Evolutionary conservation across 2,888 invertebrate species (phyloP).

Genomic region (Flexamia atlantica): DNA sequence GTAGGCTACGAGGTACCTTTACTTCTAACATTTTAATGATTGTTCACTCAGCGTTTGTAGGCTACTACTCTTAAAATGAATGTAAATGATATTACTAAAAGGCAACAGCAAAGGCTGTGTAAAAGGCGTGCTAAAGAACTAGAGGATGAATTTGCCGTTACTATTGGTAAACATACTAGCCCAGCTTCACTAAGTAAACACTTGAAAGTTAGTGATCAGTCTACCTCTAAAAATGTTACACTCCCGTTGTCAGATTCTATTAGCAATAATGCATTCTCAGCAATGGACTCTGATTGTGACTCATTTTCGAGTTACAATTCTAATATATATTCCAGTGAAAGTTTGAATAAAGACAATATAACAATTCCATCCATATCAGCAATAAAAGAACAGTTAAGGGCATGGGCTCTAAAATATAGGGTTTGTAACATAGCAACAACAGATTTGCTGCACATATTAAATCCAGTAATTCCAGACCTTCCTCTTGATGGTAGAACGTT

Average conservation of each 20-base stretch:
- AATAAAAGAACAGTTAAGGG: conserved; percentile 22
- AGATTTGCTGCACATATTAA: conserved; percentile 31
- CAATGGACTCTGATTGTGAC: too few species aligned
- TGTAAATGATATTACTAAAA: neutral
- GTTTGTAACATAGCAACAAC: conserved; percentile 33
- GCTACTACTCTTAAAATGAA: too few species aligned
- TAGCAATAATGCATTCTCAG: too few species aligned
- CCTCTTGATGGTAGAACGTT: conserved; percentile 46
- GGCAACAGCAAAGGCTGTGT: neutral
- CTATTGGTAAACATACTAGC: neutral
- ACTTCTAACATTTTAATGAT: too few species aligned
- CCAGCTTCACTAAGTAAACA: neutral
- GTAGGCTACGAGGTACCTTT: too few species aligned
- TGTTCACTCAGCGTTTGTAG: too few species aligned
- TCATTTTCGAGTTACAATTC: neutral
- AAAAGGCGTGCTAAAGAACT: neutral
- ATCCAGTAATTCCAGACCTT: conserved; percentile 25
- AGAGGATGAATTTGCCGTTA: neutral
- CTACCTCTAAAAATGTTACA: neutral
- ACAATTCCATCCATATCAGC: neutral
- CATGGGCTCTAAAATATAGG: conserved; percentile 40
- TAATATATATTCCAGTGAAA: neutral
- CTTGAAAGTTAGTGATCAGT: neutral
- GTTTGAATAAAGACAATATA: neutral
- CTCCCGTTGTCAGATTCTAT: neutral